Conservation (phyloP, 2,888 invertebrate species). For the Caenorhabditis becei region DNA sequence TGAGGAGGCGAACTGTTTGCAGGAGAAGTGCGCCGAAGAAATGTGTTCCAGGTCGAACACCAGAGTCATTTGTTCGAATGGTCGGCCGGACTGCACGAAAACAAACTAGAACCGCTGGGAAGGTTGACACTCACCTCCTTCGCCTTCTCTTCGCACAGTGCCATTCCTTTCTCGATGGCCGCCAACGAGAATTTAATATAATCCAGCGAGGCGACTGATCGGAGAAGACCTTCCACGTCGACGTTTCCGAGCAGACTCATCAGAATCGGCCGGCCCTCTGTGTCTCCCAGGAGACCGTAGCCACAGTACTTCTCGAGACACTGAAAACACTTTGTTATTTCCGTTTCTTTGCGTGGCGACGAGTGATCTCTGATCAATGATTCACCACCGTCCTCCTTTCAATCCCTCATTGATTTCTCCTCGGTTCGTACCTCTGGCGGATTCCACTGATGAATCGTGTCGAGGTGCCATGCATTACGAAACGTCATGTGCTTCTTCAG, state of each 20-base stretch:
- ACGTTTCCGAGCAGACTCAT: slow-evolving; percentile 81
- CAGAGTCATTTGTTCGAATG: slow-evolving; percentile 81
- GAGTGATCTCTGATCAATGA: slow-evolving; percentile 30
- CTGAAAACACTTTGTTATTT: slow-evolving; percentile 55
- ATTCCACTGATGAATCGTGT: slow-evolving; percentile 79
- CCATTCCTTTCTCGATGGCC: slow-evolving; percentile 80
- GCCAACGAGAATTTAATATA: slow-evolving; percentile 81
- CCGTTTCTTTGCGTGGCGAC: background rate
- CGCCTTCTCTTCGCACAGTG: slow-evolving; percentile 77
- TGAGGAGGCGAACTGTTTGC: slow-evolving; percentile 80
- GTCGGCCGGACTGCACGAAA: slow-evolving; percentile 73
- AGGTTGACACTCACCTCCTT: slow-evolving; percentile 64
- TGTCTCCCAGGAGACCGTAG: slow-evolving; percentile 80
- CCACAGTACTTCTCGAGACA: slow-evolving; percentile 81
- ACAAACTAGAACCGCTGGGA: background rate
- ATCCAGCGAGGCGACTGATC: slow-evolving; percentile 80
- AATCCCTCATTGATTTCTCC: background rate
- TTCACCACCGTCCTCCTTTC: background rate
- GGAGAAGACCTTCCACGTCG: slow-evolving; percentile 81
- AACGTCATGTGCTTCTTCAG: slow-evolving; percentile 79
- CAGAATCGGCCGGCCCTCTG: slow-evolving; percentile 80
- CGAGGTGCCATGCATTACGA: slow-evolving; percentile 80
- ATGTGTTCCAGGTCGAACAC: slow-evolving; percentile 81
- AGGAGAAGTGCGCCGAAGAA: slow-evolving; percentile 79
- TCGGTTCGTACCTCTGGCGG: slow-evolving; percentile 77